Evolutionary conservation across 2,113 vertebrate genomes (phyloP).

Genomic region (Cranoglanis bouderius): DNA sequence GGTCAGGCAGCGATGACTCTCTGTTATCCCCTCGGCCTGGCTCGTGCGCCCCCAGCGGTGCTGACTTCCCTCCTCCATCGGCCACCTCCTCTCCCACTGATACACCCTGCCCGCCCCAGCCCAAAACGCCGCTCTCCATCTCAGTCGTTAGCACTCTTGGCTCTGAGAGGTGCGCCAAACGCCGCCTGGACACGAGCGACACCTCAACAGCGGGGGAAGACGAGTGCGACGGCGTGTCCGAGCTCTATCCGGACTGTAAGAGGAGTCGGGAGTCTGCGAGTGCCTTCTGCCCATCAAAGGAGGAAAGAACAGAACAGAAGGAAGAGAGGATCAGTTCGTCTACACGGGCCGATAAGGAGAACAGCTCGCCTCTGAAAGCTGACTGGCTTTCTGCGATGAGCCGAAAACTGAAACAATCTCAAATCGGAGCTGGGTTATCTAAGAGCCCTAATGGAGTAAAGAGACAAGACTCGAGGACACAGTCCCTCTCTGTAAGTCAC

Average conservation of each 20-base stretch:
- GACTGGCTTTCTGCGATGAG: constrained; percentile 89
- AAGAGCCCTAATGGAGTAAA: constrained; percentile 68
- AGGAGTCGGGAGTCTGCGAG: constrained; percentile 69
- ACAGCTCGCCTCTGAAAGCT: constrained; percentile 75
- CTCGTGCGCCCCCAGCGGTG: constrained; percentile 79
- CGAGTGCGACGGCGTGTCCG: constrained; percentile 77
- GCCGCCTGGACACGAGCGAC: constrained; percentile 81
- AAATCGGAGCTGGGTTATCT: constrained; percentile 52
- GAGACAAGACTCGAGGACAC: constrained; percentile 70
- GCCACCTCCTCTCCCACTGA: constrained; percentile 71
- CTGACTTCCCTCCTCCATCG: constrained; percentile 84
- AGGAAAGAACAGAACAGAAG: constrained; percentile 46
- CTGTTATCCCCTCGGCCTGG: constrained; percentile 79
- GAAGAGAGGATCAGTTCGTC: constrained; percentile 48
- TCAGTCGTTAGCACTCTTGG: constrained; percentile 75
- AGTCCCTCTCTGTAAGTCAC: constrained; percentile 68
- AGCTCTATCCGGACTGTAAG: constrained; percentile 76
- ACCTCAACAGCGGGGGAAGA: constrained; percentile 63
- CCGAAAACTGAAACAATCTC: constrained; percentile 75
- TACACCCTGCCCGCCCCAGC: constrained; percentile 60
- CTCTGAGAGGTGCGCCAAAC: constrained; percentile 83
- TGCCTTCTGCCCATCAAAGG: constrained; percentile 64
- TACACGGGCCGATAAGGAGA: constrained; percentile 81
- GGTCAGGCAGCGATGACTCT: constrained; percentile 53
- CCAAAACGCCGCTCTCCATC: constrained; percentile 70